Evolutionary conservation across 2,113 vertebrate species (phyloP).

Genomic region (Lagopus muta): DNA sequence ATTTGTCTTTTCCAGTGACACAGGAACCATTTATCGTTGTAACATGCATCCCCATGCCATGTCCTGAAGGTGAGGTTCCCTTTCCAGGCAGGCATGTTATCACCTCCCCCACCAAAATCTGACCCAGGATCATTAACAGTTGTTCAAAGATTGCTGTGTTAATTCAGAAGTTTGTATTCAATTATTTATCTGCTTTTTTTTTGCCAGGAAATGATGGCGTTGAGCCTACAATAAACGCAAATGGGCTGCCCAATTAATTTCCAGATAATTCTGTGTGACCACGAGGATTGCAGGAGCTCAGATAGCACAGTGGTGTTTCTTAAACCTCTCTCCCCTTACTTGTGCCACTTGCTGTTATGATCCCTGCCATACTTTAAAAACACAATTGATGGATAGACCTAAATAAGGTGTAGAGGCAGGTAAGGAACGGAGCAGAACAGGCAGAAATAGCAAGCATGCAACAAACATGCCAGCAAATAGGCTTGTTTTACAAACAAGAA

Average conservation of each 20-base stretch:
- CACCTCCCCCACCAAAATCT: background rate
- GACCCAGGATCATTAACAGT: background rate
- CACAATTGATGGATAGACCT: background rate
- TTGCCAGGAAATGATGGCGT: conserved; percentile 25
- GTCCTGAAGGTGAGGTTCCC: background rate
- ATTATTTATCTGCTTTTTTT: conserved; percentile 49
- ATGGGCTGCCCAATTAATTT: conserved; percentile 27
- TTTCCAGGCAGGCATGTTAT: background rate
- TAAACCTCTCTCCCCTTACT: background rate
- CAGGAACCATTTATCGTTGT: background rate
- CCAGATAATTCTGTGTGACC: background rate
- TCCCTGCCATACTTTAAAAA: background rate
- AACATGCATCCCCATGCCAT: rapidly evolving
- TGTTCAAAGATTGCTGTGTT: background rate
- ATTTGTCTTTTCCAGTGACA: background rate
- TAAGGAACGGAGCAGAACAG: background rate
- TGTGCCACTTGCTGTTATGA: background rate
- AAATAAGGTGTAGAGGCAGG: background rate
- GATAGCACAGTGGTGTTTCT: background rate
- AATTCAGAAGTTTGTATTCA: conserved; percentile 18
- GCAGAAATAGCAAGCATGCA: background rate
- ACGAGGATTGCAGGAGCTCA: background rate
- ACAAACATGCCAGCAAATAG: rapidly evolving
- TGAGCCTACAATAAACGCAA: background rate
- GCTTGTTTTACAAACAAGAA: background rate